A percentile compares a stretch with the other conserved stretches of the same genome.
phyloP scores from a whole-genome alignment of 2,797 vertebrate species.

The Chaetophractus vellerosus region DNA sequence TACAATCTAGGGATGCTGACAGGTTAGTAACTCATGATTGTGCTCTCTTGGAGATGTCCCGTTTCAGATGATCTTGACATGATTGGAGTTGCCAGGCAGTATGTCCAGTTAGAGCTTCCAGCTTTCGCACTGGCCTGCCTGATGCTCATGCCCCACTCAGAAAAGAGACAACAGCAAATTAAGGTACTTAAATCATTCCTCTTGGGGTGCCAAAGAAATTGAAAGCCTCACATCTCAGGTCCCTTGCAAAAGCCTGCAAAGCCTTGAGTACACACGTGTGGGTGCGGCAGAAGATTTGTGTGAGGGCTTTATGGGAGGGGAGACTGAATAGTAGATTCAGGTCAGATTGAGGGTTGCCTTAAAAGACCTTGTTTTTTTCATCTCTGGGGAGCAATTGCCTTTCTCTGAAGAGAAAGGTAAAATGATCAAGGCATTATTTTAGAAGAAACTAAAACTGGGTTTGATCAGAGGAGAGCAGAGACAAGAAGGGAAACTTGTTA shows the following conservation, averaged over 20 bases:
- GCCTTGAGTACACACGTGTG: neutral
- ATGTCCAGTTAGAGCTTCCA: slow-evolving; percentile 94
- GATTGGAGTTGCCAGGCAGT: slow-evolving; percentile 95
- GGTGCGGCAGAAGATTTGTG: neutral
- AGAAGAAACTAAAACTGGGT: neutral
- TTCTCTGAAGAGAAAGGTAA: slow-evolving; percentile 14
- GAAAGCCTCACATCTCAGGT: neutral
- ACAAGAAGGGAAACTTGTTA: neutral
- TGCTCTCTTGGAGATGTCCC: slow-evolving; percentile 92
- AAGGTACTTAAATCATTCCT: slow-evolving; percentile 89
- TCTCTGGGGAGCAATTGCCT: neutral
- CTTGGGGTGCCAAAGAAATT: neutral
- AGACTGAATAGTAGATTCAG: neutral
- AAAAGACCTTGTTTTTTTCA: neutral
- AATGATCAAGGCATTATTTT: neutral
- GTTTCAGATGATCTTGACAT: slow-evolving; percentile 95
- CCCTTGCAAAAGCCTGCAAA: neutral
- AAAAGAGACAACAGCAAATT: slow-evolving; percentile 94
- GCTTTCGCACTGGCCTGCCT: slow-evolving; percentile 96
- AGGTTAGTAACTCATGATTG: neutral
- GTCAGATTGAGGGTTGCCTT: neutral
- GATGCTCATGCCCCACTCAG: slow-evolving; percentile 93
- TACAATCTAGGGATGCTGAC: neutral
- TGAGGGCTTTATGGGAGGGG: neutral
- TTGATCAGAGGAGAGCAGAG: neutral